Evolutionary conservation across 1,140 invertebrate genomes (phyloP).

Genomic region (Branchinecta lynchi): DNA sequence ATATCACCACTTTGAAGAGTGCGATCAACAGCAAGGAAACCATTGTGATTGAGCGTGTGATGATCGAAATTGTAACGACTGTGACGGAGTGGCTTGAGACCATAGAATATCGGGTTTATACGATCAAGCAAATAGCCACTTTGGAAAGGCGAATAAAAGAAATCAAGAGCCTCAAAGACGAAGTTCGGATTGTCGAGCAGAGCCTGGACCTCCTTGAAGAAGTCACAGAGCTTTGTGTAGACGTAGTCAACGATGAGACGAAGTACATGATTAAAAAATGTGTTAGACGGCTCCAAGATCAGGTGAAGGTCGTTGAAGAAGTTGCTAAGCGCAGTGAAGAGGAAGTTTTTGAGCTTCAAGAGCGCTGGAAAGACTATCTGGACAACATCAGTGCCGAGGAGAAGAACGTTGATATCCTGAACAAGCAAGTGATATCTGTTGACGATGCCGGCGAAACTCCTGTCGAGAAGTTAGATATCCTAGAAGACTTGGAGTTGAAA

Average conservation of each 20-base stretch:
- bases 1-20: constrained; percentile 42
- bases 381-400: constrained; percentile 39
- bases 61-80: constrained; percentile 55
- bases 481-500: constrained; percentile 45
- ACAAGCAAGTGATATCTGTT: constrained; percentile 27
- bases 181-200: constrained; percentile 24
- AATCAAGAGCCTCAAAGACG: constrained; percentile 22
- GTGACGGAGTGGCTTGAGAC: constrained; percentile 64
- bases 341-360: constrained; percentile 35
- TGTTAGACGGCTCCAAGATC: constrained; percentile 35
- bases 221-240: constrained; percentile 32
- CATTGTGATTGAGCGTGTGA: constrained; percentile 41
- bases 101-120: constrained; percentile 58
- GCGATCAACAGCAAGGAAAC: constrained; percentile 46
- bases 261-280: constrained; percentile 34
- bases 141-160: constrained; percentile 36
- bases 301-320: constrained; percentile 41
- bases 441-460: constrained; percentile 39
- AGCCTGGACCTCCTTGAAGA: constrained; percentile 24
- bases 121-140: constrained; percentile 40
- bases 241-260: constrained; percentile 36
- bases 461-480: constrained; percentile 42
- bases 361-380: constrained; percentile 50
- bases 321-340: constrained; percentile 36
- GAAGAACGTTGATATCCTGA: constrained; percentile 37